These are phyloP conservation scores for Nothocercus julius DNA, from an alignment of 2,113 vertebrate species.

Conservation along the genomic window DNA sequence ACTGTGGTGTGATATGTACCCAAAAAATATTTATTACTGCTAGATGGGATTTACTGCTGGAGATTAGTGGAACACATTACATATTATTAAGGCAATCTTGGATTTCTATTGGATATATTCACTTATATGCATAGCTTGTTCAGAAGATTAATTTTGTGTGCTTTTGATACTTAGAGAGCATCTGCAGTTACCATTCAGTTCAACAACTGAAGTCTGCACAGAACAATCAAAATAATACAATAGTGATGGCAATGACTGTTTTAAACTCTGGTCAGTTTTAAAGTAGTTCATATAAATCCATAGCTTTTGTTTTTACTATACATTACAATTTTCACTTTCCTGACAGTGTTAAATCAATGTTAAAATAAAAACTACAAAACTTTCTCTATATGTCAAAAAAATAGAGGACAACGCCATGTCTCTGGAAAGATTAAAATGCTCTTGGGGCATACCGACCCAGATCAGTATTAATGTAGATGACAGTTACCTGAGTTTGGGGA, in stretches of 20 bases:
- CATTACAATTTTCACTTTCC: background rate
- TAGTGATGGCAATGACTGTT: background rate
- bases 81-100: background rate
- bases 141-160: background rate
- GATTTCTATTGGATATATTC: background rate
- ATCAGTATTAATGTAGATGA: background rate
- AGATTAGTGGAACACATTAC: background rate
- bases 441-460: background rate
- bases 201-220: background rate
- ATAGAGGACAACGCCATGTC: background rate
- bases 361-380: background rate
- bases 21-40: background rate
- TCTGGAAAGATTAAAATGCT: background rate
- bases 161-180: background rate
- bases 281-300: background rate
- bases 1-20: background rate
- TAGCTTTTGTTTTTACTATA: background rate
- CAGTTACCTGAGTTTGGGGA: background rate
- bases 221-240: background rate
- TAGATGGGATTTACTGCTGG: background rate
- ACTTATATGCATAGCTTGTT: background rate
- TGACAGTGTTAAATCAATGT: background rate
- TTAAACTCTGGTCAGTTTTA: background rate
- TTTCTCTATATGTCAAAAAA: background rate
- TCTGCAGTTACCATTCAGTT: background rate